Percentiles rank a stretch among this genome's conserved stretches.
These are phyloP conservation scores for Strix uralensis DNA, from an alignment of 2,113 vertebrate species.

Conservation along the genomic window DNA sequence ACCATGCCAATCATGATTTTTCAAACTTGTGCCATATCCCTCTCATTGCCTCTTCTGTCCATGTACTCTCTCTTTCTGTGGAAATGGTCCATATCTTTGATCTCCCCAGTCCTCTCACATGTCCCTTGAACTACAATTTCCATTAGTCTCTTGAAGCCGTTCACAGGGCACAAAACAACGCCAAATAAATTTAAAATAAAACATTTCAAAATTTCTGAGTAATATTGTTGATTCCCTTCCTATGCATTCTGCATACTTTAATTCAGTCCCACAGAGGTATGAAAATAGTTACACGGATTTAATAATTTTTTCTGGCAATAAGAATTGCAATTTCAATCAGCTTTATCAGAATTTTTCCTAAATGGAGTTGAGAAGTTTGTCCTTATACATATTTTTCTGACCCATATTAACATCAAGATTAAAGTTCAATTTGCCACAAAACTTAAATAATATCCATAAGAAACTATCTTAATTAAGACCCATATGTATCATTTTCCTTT, in stretches of 20 bases:
- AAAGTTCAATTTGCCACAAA: background rate
- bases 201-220: background rate
- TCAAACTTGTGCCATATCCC: background rate
- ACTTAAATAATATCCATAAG: background rate
- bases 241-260: background rate
- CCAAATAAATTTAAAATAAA: background rate
- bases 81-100: background rate
- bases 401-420: background rate
- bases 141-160: background rate
- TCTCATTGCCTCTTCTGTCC: background rate
- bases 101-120: background rate
- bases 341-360: background rate
- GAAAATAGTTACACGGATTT: background rate
- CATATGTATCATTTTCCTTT: accelerated
- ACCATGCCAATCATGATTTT: background rate
- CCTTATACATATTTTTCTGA: background rate
- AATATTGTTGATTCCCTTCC: background rate
- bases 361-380: background rate
- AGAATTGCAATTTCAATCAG: background rate
- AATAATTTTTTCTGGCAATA: background rate
- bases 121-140: background rate
- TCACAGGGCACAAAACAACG: background rate
- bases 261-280: background rate
- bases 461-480: background rate
- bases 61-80: background rate